Conservation (phyloP, 2,797 vertebrate species). For the Poeciliopsis paucimaculata region DNA sequence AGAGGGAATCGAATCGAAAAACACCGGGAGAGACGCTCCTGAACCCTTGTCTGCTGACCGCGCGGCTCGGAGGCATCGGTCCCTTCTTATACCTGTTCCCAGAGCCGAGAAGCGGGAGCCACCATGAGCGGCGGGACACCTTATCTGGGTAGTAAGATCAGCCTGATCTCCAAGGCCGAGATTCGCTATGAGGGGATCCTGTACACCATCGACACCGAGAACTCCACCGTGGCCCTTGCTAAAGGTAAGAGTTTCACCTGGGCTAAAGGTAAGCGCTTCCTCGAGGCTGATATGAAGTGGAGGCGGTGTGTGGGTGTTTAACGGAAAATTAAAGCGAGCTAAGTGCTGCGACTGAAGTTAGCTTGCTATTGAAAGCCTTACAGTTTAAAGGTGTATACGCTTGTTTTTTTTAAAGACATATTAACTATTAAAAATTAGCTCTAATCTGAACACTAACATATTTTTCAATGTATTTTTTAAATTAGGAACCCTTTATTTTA, state of each 20-base stretch:
- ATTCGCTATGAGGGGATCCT: conserved; percentile 93
- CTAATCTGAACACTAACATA: not conserved
- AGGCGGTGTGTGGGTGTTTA: not conserved
- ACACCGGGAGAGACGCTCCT: not conserved
- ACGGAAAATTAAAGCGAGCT: not conserved
- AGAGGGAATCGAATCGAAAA: not conserved
- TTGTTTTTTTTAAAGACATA: not conserved
- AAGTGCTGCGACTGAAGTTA: not conserved
- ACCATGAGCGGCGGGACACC: conserved; percentile 94
- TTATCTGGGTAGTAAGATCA: conserved; percentile 97
- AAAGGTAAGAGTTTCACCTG: conserved; percentile 83
- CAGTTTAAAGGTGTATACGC: not conserved
- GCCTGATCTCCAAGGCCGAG: conserved; percentile 93
- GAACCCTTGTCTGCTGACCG: not conserved
- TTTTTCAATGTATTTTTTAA: not conserved
- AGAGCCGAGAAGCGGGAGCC: conserved; percentile 15
- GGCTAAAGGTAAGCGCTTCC: not conserved
- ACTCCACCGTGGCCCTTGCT: conserved; percentile 96
- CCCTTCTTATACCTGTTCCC: not conserved
- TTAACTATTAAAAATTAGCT: not conserved
- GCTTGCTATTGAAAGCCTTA: not conserved
- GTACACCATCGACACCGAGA: conserved; percentile 93
- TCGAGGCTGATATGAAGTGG: not conserved
- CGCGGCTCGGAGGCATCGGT: conserved; percentile 7
- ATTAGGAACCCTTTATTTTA: not conserved